Base-by-base conservation (phyloP, 92 coral and sea anemone genomes). In the Palythoa grandis region DNA sequence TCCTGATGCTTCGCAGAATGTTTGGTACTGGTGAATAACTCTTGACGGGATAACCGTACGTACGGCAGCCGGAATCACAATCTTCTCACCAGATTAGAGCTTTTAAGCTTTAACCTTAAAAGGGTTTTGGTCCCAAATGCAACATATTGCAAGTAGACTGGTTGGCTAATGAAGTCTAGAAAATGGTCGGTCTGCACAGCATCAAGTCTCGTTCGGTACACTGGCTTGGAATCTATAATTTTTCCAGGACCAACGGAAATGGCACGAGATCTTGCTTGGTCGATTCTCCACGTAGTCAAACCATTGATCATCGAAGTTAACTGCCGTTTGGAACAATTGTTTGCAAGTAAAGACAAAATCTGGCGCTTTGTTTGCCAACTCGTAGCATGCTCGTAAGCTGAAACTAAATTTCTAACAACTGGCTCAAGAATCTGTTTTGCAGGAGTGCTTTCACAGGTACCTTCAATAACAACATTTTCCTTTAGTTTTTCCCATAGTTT, bases 261-360 rank as follows among this genome's bases (percentile, higher is more conserved):
- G 74, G 89, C 84, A 74, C 88, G 93, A 11, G 85, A 75, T 25
- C 87, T 88, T 24, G 91, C 89, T 53, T 91, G 93, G 56, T 91
- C 93, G 25, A 88, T 91, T 12, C 84, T 69, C 93, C 91, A 90
- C 47, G 83, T 90, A 50, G 88, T 82, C 20, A 90, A 79, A 11
- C 85, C 88, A 13, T 88, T 85, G 3, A 90, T 77, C 88, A 87
- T 48, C 83, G 76, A 54, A 54, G 60, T 54, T 54, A 54, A 54
- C 60, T 54, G 60, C 60, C 60, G 12, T 14, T 54, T 54, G 12
- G 60, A 54, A 54, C 2, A 54, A 14, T 54, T 11, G 7, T 54
- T 54, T 54, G 60, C 60, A 11, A 91, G 84, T 54, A 91, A 72
- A 61, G 91, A 91, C 4, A 88, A 56, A 39, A 91, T 91, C 72